Conservation (phyloP, 2,888 invertebrate species). For the Eupithecia insigniata region DNA sequence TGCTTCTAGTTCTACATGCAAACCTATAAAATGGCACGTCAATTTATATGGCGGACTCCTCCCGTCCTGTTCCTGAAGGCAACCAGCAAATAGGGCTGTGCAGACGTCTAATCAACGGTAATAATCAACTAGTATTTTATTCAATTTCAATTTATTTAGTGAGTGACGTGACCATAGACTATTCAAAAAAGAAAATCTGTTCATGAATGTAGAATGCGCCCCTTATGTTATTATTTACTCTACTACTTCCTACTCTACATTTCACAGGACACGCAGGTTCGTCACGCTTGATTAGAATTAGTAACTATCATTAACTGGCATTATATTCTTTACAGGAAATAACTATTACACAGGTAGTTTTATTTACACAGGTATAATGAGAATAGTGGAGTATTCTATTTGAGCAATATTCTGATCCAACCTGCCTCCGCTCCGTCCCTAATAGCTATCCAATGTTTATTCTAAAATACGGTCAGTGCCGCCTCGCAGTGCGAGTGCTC, state of each 20-base stretch:
- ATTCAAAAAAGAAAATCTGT: too few species aligned
- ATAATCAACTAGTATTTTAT: neutral
- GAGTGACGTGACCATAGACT: too few species aligned
- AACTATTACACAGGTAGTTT: neutral
- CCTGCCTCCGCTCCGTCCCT: neutral
- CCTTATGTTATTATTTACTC: too few species aligned
- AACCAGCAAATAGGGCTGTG: neutral
- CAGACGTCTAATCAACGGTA: too few species aligned
- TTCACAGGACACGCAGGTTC: neutral
- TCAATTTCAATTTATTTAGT: neutral
- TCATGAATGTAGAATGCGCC: too few species aligned
- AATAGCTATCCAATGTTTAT: neutral
- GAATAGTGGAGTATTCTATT: neutral
- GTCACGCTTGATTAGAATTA: neutral
- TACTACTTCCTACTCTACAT: neutral
- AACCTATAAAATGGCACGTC: neutral
- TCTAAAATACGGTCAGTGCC: neutral
- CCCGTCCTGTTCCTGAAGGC: neutral
- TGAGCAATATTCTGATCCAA: neutral
- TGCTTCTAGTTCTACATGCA: neutral
- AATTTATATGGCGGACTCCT: neutral
- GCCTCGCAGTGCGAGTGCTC: conserved; percentile 9
- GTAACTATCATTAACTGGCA: neutral
- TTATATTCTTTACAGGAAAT: neutral
- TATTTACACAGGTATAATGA: too few species aligned